Conservation (phyloP, 1,140 invertebrate genomes). For the Pachyrhynchus sulphureomaculatus region DNA sequence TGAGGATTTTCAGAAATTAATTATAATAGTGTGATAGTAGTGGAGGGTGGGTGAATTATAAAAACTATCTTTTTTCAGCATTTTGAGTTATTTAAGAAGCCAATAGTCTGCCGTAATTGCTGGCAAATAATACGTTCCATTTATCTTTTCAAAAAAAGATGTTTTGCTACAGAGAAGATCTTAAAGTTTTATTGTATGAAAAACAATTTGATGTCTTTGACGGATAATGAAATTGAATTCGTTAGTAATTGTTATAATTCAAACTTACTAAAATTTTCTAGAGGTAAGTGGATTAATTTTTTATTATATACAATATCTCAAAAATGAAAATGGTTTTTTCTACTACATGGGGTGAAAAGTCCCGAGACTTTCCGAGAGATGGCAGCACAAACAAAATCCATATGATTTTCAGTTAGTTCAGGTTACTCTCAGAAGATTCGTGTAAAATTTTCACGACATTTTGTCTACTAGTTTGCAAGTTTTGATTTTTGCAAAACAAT, state of each 20-base stretch:
- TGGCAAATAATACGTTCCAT: background rate
- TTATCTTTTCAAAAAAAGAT: background rate
- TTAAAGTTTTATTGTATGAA: background rate
- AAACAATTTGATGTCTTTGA: background rate
- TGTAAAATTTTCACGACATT: too few species aligned
- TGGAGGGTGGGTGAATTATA: too few species aligned
- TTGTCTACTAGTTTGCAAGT: too few species aligned
- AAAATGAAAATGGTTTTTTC: background rate
- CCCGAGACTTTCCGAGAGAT: too few species aligned
- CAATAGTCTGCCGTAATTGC: background rate
- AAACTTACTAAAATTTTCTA: background rate
- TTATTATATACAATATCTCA: background rate
- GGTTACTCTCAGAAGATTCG: too few species aligned
- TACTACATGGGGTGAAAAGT: too few species aligned
- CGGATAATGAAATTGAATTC: background rate
- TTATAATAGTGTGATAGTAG: too few species aligned
- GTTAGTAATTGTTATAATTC: background rate
- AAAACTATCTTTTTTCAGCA: background rate
- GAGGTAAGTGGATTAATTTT: background rate
- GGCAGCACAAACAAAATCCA: too few species aligned
- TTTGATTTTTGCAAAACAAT: too few species aligned
- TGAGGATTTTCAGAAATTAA: too few species aligned
- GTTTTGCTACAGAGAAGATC: background rate
- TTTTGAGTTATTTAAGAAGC: background rate
- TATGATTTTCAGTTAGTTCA: too few species aligned